These are phyloP conservation scores for Camptogramma bilineatum DNA, from an alignment of 2,888 invertebrate species.

Conservation along the genomic window DNA sequence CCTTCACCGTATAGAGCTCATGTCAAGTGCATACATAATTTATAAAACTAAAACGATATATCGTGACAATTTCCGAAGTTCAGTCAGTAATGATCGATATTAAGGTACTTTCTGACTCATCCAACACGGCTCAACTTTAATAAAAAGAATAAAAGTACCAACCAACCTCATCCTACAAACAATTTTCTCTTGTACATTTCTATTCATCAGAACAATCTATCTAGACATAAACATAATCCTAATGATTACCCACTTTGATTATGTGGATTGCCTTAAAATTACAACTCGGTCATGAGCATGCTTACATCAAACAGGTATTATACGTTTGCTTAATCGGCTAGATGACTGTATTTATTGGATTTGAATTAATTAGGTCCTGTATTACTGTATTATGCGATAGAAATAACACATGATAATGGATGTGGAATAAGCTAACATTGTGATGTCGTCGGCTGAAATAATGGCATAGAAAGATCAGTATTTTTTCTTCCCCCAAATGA, in stretches of 20 bases:
- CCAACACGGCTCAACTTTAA: no score
- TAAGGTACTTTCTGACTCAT: no score
- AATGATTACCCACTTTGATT: constrained; percentile 8
- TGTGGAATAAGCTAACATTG: neutral
- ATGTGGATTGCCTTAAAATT: constrained; percentile 60
- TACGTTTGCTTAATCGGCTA: constrained; percentile 18
- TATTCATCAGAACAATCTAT: constrained; percentile 1
- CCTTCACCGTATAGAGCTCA: no score
- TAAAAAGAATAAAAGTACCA: neutral
- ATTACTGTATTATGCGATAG: constrained; percentile 4
- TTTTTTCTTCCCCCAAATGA: no score
- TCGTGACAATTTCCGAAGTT: no score
- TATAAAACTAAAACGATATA: no score
- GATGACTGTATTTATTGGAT: constrained; percentile 30
- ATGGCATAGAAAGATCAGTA: no score
- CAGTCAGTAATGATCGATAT: no score
- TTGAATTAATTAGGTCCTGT: constrained; percentile 21
- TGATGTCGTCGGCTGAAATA: no score
- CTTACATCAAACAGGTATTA: constrained; percentile 45
- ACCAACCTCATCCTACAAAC: neutral
- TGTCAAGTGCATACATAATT: no score
- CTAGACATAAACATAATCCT: constrained; percentile 26
- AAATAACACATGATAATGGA: neutral
- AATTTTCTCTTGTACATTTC: neutral
- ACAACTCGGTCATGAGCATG: constrained; percentile 60